phyloP scores from a whole-genome alignment of 2,113 vertebrate genomes.

The Oreochromis tanganicae region DNA sequence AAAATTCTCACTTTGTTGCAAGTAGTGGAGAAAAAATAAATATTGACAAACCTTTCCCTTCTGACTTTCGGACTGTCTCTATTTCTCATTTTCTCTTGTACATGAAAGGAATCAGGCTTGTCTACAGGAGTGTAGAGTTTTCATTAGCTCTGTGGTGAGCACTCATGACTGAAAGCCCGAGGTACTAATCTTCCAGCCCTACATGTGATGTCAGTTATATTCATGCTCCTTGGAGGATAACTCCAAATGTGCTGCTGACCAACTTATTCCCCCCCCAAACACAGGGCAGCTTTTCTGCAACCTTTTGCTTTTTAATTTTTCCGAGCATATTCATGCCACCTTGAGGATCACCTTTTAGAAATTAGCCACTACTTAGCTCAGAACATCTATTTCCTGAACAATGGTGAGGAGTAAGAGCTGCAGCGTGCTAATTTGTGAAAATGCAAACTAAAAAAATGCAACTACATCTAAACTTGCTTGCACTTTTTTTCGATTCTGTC shows the following conservation, averaged over 20 bases:
- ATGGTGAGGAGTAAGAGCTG: neutral
- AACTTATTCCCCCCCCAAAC: neutral
- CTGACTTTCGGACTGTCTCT: neutral
- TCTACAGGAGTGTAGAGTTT: neutral
- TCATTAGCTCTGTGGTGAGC: neutral
- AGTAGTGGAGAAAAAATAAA: constrained; percentile 29
- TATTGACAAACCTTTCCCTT: constrained; percentile 3
- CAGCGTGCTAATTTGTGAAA: neutral
- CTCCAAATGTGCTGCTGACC: neutral
- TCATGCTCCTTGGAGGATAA: neutral
- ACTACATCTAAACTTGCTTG: neutral
- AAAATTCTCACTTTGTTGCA: neutral
- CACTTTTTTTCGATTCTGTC: neutral
- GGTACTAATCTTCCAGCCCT: neutral
- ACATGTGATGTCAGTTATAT: neutral
- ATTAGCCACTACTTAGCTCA: neutral
- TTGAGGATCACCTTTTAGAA: neutral
- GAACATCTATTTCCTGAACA: neutral
- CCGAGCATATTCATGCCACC: neutral
- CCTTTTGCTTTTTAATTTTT: accelerated
- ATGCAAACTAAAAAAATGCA: neutral
- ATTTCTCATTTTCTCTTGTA: neutral
- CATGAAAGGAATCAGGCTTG: neutral
- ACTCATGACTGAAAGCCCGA: neutral
- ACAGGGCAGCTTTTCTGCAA: neutral